These are phyloP conservation scores for Papilio machaon DNA, from an alignment of 1,140 invertebrate species.

Conservation along the genomic window DNA sequence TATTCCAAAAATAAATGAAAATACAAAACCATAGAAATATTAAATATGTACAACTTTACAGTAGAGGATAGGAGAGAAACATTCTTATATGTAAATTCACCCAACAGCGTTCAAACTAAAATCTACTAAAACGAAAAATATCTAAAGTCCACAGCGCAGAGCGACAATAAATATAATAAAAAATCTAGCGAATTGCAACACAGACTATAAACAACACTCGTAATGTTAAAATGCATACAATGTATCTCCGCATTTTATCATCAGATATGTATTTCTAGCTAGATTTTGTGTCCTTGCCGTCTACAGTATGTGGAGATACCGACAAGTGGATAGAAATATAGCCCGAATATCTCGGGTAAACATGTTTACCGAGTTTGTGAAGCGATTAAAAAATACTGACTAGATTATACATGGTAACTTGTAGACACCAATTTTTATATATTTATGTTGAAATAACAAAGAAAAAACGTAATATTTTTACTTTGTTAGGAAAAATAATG, in stretches of 20 bases:
- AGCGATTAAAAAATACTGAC: constrained; percentile 69
- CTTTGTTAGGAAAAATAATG: background rate
- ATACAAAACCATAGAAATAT: background rate
- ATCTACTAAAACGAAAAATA: constrained; percentile 20
- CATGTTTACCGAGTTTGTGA: constrained; percentile 74
- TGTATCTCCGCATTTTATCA: constrained; percentile 61
- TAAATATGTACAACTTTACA: background rate
- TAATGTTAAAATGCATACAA: constrained; percentile 58
- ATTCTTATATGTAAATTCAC: background rate
- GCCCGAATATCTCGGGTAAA: constrained; percentile 70
- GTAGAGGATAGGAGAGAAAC: background rate
- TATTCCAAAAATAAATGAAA: background rate
- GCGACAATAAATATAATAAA: constrained; percentile 30
- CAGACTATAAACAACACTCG: constrained; percentile 47
- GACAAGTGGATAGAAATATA: constrained; percentile 73
- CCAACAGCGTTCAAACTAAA: background rate
- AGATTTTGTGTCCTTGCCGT: constrained; percentile 63
- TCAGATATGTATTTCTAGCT: constrained; percentile 59
- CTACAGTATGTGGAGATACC: constrained; percentile 66
- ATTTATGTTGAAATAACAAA: background rate
- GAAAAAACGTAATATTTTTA: background rate
- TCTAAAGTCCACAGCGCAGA: constrained; percentile 14
- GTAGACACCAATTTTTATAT: background rate
- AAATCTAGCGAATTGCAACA: constrained; percentile 31
- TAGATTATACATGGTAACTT: constrained; percentile 58